Evolutionary conservation across 1,140 invertebrate species (phyloP), one percentile per base, ranked within the genome.

Genomic region (Pectinophora gossypiella): DNA sequence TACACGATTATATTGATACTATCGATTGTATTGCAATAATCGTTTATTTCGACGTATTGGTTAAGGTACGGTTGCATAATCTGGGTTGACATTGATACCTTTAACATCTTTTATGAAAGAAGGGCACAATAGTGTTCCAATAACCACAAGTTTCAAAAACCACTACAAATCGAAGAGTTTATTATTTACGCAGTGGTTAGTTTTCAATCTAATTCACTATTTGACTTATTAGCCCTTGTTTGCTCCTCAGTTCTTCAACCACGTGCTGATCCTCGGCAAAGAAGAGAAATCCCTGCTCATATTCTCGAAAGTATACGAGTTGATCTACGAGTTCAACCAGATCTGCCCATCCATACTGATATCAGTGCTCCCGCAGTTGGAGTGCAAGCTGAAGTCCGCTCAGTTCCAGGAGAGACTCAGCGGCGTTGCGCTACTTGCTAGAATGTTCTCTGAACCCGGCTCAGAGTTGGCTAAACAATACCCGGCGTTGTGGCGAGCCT

Each of bases 361-460:
- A 16, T 92, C 96, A 10, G 96, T 99, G 16, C 86, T 99, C 47
- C 98, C 98, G 0, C 97, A 99, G 77, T 88, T 99, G 16, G 97
- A 99, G 72, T 98, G 97, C 75, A 96, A 96, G 85, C 75, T 96
- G 1, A 95, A 98, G 85, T 97, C 96, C 52, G 93, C 95, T 15
- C 93, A 94, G 59, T 96, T 97, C 78, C 90, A 90, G 59, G 97
- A 98, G 77, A 87, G 96, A 58, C 90, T 97, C 51, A 90, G 89
- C 42, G 97, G 96, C 0, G 98, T 98, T 1, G 95, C 96, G 0
- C 79, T 99, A 13, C 83, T 99, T 19, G 96, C 97, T 2, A 91
- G 97, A 68, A 98, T 99, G 97, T 99, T 99, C 80, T 98, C 97
- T 0, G 97, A 98, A 73, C 96, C 96, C 68, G 94, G 96, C 50